These are phyloP conservation scores for Chionis minor DNA, from an alignment of 2,113 vertebrate genomes.

Conservation along the genomic window DNA sequence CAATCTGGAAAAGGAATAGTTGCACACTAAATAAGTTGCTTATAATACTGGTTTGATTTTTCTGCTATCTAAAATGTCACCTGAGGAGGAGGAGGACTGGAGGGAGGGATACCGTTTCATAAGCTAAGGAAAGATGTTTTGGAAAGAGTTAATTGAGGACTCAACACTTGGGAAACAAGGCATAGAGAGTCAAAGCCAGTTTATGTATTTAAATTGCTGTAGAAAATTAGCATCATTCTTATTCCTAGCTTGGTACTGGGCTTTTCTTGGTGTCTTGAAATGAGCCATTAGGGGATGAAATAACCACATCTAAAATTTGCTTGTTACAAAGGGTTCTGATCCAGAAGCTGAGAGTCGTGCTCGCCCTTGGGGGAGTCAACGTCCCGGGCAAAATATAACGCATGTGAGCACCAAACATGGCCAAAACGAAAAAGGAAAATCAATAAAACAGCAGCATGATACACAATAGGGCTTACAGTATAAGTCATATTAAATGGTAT, in stretches of 20 bases:
- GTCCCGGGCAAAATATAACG: neutral
- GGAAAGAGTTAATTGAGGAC: conserved; percentile 47
- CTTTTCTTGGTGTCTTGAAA: conserved; percentile 41
- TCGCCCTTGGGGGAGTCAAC: neutral
- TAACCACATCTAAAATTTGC: neutral
- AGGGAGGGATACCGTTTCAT: neutral
- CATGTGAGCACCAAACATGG: neutral
- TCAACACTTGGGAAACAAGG: neutral
- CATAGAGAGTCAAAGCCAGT: neutral
- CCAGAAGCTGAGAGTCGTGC: neutral
- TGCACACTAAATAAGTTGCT: neutral
- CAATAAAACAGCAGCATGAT: neutral
- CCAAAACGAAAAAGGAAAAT: neutral
- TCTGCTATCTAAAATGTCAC: neutral
- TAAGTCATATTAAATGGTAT: neutral
- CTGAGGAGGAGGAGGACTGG: neutral
- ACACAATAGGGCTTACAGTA: neutral
- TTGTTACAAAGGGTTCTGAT: neutral
- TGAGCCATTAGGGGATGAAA: neutral
- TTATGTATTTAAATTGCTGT: conserved; percentile 23
- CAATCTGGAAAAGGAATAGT: neutral
- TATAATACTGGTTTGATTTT: neutral
- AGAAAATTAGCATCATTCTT: neutral
- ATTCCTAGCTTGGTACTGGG: neutral
- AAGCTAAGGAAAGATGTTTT: neutral